Conservation (phyloP, 2,113 vertebrate species). For the Fukomys damarensis region DNA sequence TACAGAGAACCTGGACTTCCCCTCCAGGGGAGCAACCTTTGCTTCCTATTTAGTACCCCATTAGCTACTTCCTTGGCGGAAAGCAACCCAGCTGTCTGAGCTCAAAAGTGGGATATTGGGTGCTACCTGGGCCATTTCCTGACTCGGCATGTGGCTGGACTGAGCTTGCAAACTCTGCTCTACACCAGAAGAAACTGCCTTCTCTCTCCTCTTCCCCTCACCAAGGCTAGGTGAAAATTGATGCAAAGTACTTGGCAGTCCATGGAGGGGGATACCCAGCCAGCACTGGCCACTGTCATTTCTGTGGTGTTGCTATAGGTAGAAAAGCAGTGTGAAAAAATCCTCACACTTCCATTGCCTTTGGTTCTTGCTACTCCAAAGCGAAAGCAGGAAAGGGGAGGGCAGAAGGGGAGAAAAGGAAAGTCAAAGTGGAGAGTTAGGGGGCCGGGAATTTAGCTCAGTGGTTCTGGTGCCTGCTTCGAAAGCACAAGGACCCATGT, state of each 20-base stretch:
- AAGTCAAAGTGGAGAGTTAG: background rate
- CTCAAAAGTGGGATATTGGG: background rate
- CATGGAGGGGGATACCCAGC: background rate
- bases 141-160: background rate
- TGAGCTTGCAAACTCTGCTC: background rate
- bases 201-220: background rate
- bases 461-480: no score
- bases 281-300: background rate
- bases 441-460: no score
- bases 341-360: background rate
- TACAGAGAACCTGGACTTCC: background rate
- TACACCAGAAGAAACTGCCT: background rate
- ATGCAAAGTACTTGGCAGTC: background rate
- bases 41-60: slow-evolving; percentile 43
- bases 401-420: background rate
- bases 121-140: background rate
- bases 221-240: slow-evolving; percentile 13
- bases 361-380: background rate
- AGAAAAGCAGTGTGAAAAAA: background rate
- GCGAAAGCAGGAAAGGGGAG: background rate
- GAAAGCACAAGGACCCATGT: no score
- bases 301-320: background rate
- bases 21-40: background rate
- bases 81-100: background rate
- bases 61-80: slow-evolving; percentile 40